Evolutionary conservation across 2,797 vertebrate species (phyloP).

Genomic region (Microctenopoma lineatum): DNA sequence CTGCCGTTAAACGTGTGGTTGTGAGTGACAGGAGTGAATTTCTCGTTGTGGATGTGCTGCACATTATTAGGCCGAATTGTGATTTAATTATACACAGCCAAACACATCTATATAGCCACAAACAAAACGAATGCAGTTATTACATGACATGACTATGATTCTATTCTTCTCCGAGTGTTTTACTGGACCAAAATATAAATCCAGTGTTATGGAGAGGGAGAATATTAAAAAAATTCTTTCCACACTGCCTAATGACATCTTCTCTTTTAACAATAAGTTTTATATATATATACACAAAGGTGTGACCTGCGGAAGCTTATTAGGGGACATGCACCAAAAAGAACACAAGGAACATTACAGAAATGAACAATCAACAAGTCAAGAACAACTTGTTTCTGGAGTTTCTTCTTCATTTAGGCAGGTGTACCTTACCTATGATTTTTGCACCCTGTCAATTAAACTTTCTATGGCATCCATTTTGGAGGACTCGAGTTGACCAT

Average conservation of each 20-base stretch:
- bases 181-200: slow-evolving; percentile 1
- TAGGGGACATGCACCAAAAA: neutral
- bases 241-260: neutral
- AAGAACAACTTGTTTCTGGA: neutral
- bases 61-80: slow-evolving; percentile 35
- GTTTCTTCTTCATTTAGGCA: slow-evolving; percentile 6
- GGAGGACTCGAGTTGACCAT: slow-evolving; percentile 15
- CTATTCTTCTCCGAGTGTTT: slow-evolving; percentile 8
- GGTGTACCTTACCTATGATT: neutral
- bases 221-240: neutral
- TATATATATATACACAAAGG: too few relatives aligned
- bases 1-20: slow-evolving; percentile 4
- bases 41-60: neutral
- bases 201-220: neutral
- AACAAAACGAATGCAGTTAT: slow-evolving; percentile 8
- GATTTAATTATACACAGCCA: slow-evolving; percentile 43
- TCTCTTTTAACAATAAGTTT: neutral
- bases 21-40: slow-evolving; percentile 26
- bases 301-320: neutral
- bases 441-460: slow-evolving; percentile 1
- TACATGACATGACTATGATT: slow-evolving; percentile 11
- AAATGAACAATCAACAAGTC: slow-evolving; percentile 15
- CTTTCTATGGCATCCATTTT: neutral
- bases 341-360: slow-evolving; percentile 4
- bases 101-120: neutral